Conservation (phyloP, 2,113 vertebrate species). For the Callaeas wilsoni region DNA sequence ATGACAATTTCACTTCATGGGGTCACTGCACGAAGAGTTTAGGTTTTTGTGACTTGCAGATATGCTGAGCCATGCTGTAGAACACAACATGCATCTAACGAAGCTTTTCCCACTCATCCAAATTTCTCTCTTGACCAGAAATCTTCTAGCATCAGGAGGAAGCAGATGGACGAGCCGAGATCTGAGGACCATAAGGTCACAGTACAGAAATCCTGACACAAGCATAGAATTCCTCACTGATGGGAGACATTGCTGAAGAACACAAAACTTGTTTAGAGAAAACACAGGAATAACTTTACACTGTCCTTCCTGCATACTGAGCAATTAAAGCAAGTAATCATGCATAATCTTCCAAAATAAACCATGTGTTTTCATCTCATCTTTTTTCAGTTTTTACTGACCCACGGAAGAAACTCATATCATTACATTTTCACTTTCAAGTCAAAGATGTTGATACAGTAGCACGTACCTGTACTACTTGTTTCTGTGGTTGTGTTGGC, state of each 20-base stretch:
- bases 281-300: background rate
- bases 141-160: background rate
- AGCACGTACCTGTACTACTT: constrained; percentile 85
- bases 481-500: constrained; percentile 90
- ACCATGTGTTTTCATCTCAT: background rate
- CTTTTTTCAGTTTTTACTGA: background rate
- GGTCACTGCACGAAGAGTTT: background rate
- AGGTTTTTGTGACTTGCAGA: background rate
- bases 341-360: background rate
- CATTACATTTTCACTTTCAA: background rate
- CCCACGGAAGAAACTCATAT: fast-evolving
- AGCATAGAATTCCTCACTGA: background rate
- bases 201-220: background rate
- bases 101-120: background rate
- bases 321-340: background rate
- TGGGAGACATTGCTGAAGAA: background rate
- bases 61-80: background rate
- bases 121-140: background rate
- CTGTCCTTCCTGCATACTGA: background rate
- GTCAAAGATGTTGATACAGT: background rate
- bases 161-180: background rate
- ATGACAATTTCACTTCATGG: background rate
- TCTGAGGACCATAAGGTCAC: background rate
- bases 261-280: background rate
- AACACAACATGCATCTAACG: background rate